phyloP scores from a whole-genome alignment of 2,888 invertebrate species.

The Notodonta ziczac region DNA sequence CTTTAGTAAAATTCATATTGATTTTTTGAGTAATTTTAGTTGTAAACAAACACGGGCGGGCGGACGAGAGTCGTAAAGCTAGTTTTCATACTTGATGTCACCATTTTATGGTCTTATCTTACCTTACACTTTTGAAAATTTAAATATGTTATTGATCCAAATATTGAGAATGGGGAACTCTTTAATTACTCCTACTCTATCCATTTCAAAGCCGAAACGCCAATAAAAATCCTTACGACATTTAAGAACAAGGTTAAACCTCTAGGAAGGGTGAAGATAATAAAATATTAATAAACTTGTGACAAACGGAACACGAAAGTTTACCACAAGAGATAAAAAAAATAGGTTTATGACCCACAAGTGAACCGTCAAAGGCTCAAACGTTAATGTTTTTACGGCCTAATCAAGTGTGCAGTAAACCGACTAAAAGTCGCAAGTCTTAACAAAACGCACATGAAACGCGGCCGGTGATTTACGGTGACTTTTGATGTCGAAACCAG shows the following conservation, averaged over 20 bases:
- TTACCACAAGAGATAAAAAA: constrained; percentile 22
- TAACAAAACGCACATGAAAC: constrained; percentile 10
- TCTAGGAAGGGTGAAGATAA: neutral
- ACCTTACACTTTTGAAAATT: too few relatives aligned
- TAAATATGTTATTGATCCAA: too few relatives aligned
- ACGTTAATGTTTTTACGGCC: constrained; percentile 37
- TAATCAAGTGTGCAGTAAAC: constrained; percentile 35
- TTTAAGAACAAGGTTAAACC: neutral
- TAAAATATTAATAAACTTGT: constrained; percentile 12
- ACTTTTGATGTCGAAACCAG: constrained; percentile 20
- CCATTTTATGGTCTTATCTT: too few relatives aligned
- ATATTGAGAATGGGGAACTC: too few relatives aligned
- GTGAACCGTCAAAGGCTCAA: constrained; percentile 18
- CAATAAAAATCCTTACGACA: neutral
- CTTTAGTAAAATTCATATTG: too few relatives aligned
- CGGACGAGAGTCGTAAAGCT: too few relatives aligned
- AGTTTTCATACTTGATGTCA: too few relatives aligned
- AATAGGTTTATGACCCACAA: constrained; percentile 25
- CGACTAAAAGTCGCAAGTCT: constrained; percentile 10
- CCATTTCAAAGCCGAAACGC: neutral
- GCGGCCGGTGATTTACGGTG: constrained; percentile 24
- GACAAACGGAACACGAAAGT: constrained; percentile 14
- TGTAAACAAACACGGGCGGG: too few relatives aligned
- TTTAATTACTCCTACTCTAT: neutral
- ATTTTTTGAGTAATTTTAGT: too few relatives aligned